Evolutionary conservation across 2,113 vertebrate species (phyloP).

Genomic region (Tiliqua scincoides): DNA sequence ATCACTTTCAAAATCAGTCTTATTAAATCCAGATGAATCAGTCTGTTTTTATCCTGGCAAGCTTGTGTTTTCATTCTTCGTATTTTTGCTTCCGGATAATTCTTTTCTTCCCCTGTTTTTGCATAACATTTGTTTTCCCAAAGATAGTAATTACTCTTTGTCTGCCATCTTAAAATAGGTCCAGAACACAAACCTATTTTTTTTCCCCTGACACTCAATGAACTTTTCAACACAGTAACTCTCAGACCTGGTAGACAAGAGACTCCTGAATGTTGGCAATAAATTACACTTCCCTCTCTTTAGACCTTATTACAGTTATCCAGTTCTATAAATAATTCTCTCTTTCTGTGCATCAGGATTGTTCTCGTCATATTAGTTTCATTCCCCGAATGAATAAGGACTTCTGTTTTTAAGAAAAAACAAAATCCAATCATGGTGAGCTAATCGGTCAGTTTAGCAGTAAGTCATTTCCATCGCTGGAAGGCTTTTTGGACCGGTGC

Average conservation of each 20-base stretch:
- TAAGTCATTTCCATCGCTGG: slow-evolving; percentile 44
- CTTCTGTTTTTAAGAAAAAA: not conserved
- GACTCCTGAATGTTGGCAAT: slow-evolving; percentile 46
- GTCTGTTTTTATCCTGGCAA: slow-evolving; percentile 53
- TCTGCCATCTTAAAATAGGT: slow-evolving; percentile 63
- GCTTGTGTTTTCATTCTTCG: slow-evolving; percentile 56
- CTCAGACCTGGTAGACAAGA: slow-evolving; percentile 19
- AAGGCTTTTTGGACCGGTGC: slow-evolving; percentile 34
- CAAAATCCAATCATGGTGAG: not conserved
- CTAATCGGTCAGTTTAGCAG: not conserved
- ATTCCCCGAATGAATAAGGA: slow-evolving; percentile 1
- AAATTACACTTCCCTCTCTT: slow-evolving; percentile 40
- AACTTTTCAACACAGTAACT: slow-evolving; percentile 56
- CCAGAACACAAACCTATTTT: slow-evolving; percentile 40
- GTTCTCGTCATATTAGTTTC: not conserved
- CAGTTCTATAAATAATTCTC: slow-evolving; percentile 44
- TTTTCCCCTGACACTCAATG: slow-evolving; percentile 38
- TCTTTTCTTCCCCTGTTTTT: slow-evolving; percentile 12
- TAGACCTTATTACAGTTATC: slow-evolving; percentile 45
- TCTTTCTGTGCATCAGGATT: slow-evolving; percentile 20
- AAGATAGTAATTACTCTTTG: slow-evolving; percentile 55
- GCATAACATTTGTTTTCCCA: slow-evolving; percentile 53
- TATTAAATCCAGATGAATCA: slow-evolving; percentile 65
- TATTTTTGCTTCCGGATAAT: slow-evolving; percentile 53
- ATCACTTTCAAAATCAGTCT: slow-evolving; percentile 56